Base-by-base conservation (phyloP, 2,113 vertebrate species). In the Salvelinus fontinalis region DNA sequence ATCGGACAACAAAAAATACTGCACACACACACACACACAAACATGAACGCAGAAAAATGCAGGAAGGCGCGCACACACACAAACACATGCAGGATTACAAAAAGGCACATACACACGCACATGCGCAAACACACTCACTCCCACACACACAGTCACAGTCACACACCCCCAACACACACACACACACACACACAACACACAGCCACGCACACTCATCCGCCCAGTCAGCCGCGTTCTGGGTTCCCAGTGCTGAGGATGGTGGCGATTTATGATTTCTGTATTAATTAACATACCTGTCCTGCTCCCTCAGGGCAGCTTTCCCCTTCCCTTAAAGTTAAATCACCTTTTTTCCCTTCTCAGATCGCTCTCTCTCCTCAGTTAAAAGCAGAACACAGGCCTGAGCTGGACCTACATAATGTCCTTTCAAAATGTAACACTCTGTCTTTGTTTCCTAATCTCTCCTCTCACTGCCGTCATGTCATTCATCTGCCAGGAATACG, bases 401-500 rank as follows among this genome's bases (percentile, higher is more conserved):
- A 75, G 59, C 39, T 9, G 39, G 39, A 39, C 8, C 78, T 83
- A 59, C 51, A 44, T 79, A 71, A 80, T 82, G 24, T 75, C 81
- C 84, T 79, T 87, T 70, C 48, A 66, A 79, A 82, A 59, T 54
- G 79, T 78, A 84, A 76, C 24, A 44, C 16, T 62, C 66, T 29
- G 18, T 77, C 77, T 86, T 73, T 78, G 71, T 83, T 84, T 86
- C 72, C 74, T 81, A 79, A 82, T 77, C 64, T 76, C 75, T 88
- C 79, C 81, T 83, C 81, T 81, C 73, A 76, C 84, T 85, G 3
- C 48, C 67, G 72, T 78, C 76, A 75, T 75, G 84, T 86, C 83
- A 84, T 82, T 88, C 78, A 84, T 86, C 79, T 82, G 71, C 76
- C 78, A 79, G 81, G 80, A 85, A 89, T 81, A 80, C 67, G 72